Percentiles rank a stretch among this genome's conserved stretches.
Evolutionary conservation across 2,797 vertebrate species (phyloP).

Genomic region (Sylvia borin): DNA sequence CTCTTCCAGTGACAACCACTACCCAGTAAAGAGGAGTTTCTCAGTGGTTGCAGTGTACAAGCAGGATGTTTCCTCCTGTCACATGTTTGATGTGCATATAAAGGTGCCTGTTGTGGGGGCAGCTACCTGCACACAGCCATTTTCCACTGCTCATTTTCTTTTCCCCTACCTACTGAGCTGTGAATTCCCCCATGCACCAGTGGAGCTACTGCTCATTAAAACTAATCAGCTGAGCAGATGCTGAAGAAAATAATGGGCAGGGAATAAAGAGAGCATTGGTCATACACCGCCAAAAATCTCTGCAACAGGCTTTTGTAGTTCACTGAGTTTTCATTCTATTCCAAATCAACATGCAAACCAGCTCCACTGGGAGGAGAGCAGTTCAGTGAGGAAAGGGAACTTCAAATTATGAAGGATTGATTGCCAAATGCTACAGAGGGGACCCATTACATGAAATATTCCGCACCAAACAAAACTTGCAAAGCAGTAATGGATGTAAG

Average conservation of each 20-base stretch:
- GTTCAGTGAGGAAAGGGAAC: not conserved
- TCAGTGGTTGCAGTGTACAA: not conserved
- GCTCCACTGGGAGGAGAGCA: not conserved
- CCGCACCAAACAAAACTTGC: not conserved
- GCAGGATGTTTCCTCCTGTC: not conserved
- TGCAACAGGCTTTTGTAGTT: conserved; percentile 22
- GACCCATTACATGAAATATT: not conserved
- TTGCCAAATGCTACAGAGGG: conserved; percentile 10
- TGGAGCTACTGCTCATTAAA: conserved; percentile 65
- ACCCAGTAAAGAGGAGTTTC: not conserved
- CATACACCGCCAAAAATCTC: conserved; percentile 7
- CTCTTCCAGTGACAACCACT: not conserved
- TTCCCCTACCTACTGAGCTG: conserved; percentile 11
- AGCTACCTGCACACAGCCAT: conserved; percentile 24
- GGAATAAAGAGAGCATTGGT: conserved; percentile 11
- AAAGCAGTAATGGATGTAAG: not conserved
- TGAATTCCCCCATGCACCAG: conserved; percentile 42
- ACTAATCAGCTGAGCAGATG: conserved; percentile 70
- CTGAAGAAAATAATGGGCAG: conserved; percentile 37
- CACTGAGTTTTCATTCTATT: conserved; percentile 18
- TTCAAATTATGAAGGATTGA: conserved; percentile 9
- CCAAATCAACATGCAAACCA: conserved; percentile 2
- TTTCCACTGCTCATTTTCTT: conserved; percentile 3
- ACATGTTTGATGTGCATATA: accelerated
- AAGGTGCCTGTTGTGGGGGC: conserved; percentile 23